These are phyloP conservation scores for Drosophila aff. DNA, from an alignment of 1,140 invertebrate genomes.

Conservation along the genomic window DNA sequence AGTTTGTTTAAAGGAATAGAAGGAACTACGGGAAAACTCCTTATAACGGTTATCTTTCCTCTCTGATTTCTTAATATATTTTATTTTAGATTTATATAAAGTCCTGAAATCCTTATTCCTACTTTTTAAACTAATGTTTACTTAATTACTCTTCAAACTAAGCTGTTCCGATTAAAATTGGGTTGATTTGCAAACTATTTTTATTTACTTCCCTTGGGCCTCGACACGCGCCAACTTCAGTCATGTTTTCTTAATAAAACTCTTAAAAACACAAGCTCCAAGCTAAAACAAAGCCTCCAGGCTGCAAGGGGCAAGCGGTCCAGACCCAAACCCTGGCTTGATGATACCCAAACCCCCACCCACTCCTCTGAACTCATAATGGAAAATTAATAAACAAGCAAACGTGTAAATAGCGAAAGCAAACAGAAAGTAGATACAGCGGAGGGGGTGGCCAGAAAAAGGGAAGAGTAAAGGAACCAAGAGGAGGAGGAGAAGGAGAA, in stretches of 20 bases:
- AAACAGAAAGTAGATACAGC: conserved; percentile 56
- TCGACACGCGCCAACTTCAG: conserved; percentile 28
- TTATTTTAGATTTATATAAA: neutral
- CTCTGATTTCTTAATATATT: neutral
- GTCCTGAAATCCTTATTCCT: neutral
- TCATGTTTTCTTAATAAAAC: conserved; percentile 61
- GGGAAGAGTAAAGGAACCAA: neutral
- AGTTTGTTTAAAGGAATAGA: neutral
- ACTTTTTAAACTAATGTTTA: neutral
- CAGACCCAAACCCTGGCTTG: neutral
- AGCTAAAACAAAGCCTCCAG: conserved; percentile 56
- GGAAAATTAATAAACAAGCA: conserved; percentile 73
- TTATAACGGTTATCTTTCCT: too few relatives aligned
- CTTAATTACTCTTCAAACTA: neutral
- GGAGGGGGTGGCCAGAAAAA: neutral
- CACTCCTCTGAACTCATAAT: conserved; percentile 67
- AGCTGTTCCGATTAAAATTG: neutral
- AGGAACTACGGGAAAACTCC: neutral
- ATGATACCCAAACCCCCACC: conserved; percentile 4
- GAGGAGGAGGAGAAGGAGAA: neutral
- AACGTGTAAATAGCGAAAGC: conserved; percentile 71
- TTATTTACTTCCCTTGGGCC: conserved; percentile 21
- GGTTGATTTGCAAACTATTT: neutral
- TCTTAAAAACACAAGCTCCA: conserved; percentile 58
- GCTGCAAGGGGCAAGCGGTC: conserved; percentile 29